Base-by-base conservation (phyloP, 2,888 invertebrate genomes). In the Hipparchia sbordonii region DNA sequence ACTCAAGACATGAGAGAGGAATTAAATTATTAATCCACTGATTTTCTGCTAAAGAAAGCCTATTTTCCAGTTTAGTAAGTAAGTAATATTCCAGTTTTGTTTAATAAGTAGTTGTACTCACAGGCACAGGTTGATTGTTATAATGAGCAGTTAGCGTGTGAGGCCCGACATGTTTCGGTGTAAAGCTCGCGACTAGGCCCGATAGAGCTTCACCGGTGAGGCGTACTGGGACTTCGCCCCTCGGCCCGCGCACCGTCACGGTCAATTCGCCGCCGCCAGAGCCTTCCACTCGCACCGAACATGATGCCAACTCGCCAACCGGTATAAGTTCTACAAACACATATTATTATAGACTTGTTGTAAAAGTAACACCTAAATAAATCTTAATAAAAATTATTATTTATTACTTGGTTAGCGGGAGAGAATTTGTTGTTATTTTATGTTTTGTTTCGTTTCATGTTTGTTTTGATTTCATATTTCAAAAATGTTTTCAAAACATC, bases 141-240 rank as follows among this genome's bases (percentile, higher is more conserved):
- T 98, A 98, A 86, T 98, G 97, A 33, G 98, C 98, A 75, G 96
- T 97, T 67, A 98, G 96, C 54, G 97, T 96, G 86, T 98, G 98
- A 0, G 98, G 97, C 71, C 99, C 99, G n/a, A 99, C 98, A 89
- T 97, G 97, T 74, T 95, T 95, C 0, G 99, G 99, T 46, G 97
- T 97, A 87, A 99, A 99, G 87, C 98, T 97, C 52, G 98, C 97
- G 0, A 97, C 97, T 82, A 98, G 96, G 2, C 98, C 98, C 33
- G 96, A 96, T 84, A 97, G 96, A 52, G 97, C 97, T 80, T 97
- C 97, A 13, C 98, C 98, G 1, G 97, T 97, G 23, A 98, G 96
- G 84, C 97, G 96, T 0, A 98, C 98, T 2, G 98, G 98, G 46
- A 98, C 93, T 84, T 98, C 98, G 48, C 96, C 97, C 46, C 96